These are phyloP conservation scores for Atta cephalotes DNA, from an alignment of 1,140 invertebrate species.

Conservation along the genomic window DNA sequence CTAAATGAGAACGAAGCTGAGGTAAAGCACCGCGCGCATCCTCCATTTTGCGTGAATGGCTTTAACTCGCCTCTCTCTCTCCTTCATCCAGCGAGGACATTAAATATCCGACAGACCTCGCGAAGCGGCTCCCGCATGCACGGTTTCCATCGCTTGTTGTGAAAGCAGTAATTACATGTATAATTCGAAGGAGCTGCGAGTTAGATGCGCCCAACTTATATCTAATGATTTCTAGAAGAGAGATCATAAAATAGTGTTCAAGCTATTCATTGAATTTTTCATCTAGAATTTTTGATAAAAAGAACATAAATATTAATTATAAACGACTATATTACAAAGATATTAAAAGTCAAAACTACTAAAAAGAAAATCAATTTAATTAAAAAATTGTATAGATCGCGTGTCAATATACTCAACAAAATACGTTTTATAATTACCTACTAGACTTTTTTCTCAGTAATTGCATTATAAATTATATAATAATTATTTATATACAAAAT, in stretches of 20 bases:
- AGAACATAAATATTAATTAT: conserved; percentile 3
- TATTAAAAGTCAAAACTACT: background rate
- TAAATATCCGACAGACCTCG: conserved; percentile 69
- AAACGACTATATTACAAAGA: background rate
- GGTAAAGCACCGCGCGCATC: conserved; percentile 65
- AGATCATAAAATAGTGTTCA: background rate
- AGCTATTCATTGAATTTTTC: background rate
- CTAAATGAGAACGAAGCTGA: conserved; percentile 71
- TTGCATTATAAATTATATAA: background rate
- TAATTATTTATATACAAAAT: background rate
- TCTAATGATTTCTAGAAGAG: background rate
- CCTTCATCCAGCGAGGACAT: conserved; percentile 50
- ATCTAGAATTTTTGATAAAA: background rate
- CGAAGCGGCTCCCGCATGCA: conserved; percentile 3
- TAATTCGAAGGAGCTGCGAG: conserved; percentile 31
- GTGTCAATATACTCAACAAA: background rate
- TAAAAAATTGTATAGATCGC: background rate
- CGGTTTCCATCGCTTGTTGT: conserved; percentile 33
- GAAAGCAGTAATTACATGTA: conserved; percentile 69
- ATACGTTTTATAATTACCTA: no score
- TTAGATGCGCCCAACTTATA: background rate
- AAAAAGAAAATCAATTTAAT: background rate
- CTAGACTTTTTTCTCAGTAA: background rate
- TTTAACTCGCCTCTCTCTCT: conserved; percentile 65
- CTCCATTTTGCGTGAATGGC: conserved; percentile 67